Evolutionary conservation across 2,113 vertebrate genomes (phyloP).

Genomic region (Promerops cafer): DNA sequence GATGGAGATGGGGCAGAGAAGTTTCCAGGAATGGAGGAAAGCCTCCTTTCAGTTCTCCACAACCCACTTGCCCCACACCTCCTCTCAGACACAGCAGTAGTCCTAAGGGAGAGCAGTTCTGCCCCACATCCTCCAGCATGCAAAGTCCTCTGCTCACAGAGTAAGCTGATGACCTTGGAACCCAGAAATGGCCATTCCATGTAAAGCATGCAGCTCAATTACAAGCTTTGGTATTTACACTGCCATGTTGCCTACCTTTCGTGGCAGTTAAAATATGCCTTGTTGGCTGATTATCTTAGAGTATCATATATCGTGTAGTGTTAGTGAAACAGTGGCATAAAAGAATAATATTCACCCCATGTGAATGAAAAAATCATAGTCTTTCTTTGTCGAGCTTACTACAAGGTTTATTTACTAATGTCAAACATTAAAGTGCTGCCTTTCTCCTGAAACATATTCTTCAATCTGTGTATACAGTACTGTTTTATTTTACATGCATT

Average conservation of each 20-base stretch:
- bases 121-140: not conserved
- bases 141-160: not conserved
- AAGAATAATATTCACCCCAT: not conserved
- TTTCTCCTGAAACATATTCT: not conserved
- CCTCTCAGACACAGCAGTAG: not conserved
- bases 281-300: not conserved
- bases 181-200: not conserved
- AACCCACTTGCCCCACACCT: not conserved
- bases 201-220: not conserved
- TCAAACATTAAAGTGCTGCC: not conserved
- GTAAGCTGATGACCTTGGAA: not conserved
- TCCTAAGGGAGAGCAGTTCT: not conserved
- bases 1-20: not conserved
- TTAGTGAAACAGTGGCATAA: not conserved
- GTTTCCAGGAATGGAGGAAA: not conserved
- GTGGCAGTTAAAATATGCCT: not conserved
- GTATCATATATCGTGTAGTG: not conserved
- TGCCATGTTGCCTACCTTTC: not conserved
- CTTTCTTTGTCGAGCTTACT: not conserved
- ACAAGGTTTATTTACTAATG: not conserved
- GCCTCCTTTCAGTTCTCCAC: not conserved
- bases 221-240: not conserved
- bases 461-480: not conserved
- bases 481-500: not conserved
- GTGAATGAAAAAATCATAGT: not conserved